Evolutionary conservation across 2,797 vertebrate genomes (phyloP), one percentile per base, ranked within the genome.

Genomic region (Poecilia velifera): DNA sequence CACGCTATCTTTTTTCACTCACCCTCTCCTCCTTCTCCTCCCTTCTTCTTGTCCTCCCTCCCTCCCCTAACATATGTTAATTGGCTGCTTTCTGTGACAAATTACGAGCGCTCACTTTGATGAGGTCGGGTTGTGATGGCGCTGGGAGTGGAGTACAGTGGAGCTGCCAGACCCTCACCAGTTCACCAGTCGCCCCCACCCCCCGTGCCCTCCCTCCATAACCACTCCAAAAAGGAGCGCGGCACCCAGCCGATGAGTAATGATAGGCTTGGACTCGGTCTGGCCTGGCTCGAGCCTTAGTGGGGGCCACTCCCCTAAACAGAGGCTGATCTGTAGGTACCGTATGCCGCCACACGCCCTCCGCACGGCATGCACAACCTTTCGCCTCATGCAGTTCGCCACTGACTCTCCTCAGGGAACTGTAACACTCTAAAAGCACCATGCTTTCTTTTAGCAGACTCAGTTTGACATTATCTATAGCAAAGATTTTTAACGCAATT

Each of bases 51-150:
- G 73, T 89, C 90, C 90, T 92, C 96, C 96, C 96, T 96, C 96
- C 90, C 91, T 94, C 93, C 91, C 94, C 96, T 62, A 97, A 97
- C 97, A 96, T 97, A 98, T 98, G 97, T 98, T 99, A 98, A 99
- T 98, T 98, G 97, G 95, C 97, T 98, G 97, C 98, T 98, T 98
- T 98, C 97, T 98, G 96, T 98, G 97, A 98, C 97, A 99, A 99
- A 99, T 98, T 98, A 98, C 96, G 97, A 98, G 96, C 95, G 96
- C 95, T 96, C 93, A 95, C 98, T 98, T 98, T 98, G 97, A 99
- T 99, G 97, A 98, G 97, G 97, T 98, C 96, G 95, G 96, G 96
- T 96, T 97, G 97, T 96, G 97, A 97, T 97, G 96, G 96, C 96
- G 96, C 96, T 96, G 96, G 96, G 94, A 97, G 96, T 95, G 90